Base-by-base conservation (phyloP, 2,888 invertebrate species). In the Hyposoter dolosus region DNA sequence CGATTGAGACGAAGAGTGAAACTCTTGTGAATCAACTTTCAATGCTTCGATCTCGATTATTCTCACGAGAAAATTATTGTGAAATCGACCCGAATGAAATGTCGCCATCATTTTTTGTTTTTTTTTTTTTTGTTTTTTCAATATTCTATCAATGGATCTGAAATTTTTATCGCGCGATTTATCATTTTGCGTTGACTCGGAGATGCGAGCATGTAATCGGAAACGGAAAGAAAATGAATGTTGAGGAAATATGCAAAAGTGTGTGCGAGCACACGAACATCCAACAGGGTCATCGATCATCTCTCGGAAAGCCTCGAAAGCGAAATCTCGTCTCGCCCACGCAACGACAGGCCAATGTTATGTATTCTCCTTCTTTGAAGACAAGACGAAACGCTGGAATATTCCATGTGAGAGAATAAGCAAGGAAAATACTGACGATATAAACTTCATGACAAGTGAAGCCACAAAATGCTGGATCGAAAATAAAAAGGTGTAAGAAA, bases 261-360 rank as follows among this genome's bases (percentile, higher is more conserved):
- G 43, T 71, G 83, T 60, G 28, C 60, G 28, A 60, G 63, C 65
- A 71, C 63, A 53, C 32, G 5, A 45, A 60, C 76, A 72, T 66
- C 65, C 71, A 43, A 43, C 66, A 76, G 78, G 69, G 77, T 86
- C 86, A 86, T 86, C 83, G 86, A 86, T 86, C 86, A 86, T 86
- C 86, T 86, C 86, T 78, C 69, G 69, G 68, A 35, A 65, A 75
- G 66, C 47, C 69, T 83, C 81, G 86, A 83, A 75, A 86, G 86
- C 86, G 81, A 81, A 83, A 74, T 86, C 86, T 81, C 83, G 86
- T 86, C 80, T 81, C 86, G 78, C 86, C 86, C 86, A 86, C 86
- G 74, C 81, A 47, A 50, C 74, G 63, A 68, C 83, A 76, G 40
- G 71, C 86, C 81, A 65, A 78, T 78, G 66, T 75, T 75, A 75